Conservation (phyloP, 2,797 vertebrate genomes). For the Heliangelus exortis region DNA sequence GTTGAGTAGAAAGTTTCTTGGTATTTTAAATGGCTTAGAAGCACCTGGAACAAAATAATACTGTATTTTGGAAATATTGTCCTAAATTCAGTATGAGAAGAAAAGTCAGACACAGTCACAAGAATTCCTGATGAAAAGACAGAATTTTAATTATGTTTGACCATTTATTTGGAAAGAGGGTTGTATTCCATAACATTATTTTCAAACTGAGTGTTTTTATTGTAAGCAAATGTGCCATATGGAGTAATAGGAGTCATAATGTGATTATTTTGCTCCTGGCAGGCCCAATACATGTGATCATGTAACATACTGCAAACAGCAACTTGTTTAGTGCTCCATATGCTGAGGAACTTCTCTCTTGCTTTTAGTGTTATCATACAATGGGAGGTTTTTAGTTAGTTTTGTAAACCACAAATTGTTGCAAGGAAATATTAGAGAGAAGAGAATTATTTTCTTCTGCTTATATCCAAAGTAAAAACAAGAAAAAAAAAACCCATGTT, state of each 20-base stretch:
- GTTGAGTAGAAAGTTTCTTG: background rate
- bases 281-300: background rate
- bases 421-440: background rate
- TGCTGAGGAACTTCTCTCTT: background rate
- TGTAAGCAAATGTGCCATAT: background rate
- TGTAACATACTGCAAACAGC: background rate
- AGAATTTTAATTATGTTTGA: background rate
- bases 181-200: background rate
- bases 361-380: background rate
- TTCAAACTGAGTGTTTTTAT: background rate
- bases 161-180: background rate
- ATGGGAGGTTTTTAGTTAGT: background rate
- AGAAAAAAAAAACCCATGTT: background rate
- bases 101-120: background rate
- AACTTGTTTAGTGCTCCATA: slow-evolving; percentile 23
- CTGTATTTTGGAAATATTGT: background rate
- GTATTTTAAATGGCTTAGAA: background rate
- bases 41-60: background rate
- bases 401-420: background rate
- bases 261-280: background rate
- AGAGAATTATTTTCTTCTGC: background rate
- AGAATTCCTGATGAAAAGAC: background rate
- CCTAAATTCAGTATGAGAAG: background rate
- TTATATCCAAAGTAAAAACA: background rate
- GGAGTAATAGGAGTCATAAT: background rate